A percentile compares a stretch with the other conserved stretches of the same genome.
Evolutionary conservation across 2,888 invertebrate genomes (phyloP).

Genomic region (Tenthredo amoena): DNA sequence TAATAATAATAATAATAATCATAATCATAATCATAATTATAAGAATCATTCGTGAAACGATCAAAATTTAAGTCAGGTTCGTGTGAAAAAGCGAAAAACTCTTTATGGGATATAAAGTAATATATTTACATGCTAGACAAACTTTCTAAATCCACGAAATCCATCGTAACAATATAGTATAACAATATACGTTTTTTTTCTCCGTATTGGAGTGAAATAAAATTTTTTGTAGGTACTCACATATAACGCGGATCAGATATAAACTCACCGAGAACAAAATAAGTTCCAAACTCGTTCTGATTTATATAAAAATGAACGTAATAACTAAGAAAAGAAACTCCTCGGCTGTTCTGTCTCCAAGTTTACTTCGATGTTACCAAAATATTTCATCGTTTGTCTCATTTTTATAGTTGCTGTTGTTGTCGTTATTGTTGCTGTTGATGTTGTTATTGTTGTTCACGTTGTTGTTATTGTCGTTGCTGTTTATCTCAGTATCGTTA

Average conservation of each 20-base stretch:
- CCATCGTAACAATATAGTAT: background rate
- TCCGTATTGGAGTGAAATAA: background rate
- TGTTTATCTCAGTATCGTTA: background rate
- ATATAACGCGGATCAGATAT: background rate
- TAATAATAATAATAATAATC: background rate
- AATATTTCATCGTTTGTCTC: slow-evolving; percentile 1
- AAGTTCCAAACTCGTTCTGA: background rate
- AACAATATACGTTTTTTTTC: background rate
- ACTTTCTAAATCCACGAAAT: background rate
- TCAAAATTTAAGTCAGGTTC: background rate
- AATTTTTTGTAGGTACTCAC: background rate
- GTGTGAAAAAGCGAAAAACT: background rate
- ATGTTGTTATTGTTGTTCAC: background rate
- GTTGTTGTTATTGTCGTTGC: background rate
- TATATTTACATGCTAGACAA: background rate
- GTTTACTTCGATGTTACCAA: background rate
- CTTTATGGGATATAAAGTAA: background rate
- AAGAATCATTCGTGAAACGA: background rate
- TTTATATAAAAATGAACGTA: background rate
- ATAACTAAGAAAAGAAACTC: background rate
- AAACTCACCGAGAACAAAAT: background rate
- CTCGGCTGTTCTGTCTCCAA: slow-evolving; percentile 2
- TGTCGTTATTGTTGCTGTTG: background rate
- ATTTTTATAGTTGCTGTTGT: slow-evolving; percentile 17
- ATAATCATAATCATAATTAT: background rate